Conservation (phyloP, 2,113 vertebrate genomes). For the Stegastes partitus region DNA sequence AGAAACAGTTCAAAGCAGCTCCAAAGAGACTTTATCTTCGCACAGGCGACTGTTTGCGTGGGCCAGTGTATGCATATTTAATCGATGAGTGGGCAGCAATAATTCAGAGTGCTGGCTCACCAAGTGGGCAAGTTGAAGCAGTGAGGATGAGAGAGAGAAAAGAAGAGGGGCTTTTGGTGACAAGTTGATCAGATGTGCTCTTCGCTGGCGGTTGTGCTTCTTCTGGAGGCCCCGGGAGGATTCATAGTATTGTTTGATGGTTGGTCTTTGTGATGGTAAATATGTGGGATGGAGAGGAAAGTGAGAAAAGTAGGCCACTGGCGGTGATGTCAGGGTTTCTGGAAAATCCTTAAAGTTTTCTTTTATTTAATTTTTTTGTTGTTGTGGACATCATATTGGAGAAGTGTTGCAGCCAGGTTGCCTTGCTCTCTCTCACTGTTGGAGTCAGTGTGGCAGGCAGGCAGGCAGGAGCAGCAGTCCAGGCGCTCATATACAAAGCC, state of each 20-base stretch:
- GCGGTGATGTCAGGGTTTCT: background rate
- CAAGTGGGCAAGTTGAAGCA: conserved; percentile 40
- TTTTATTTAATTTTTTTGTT: background rate
- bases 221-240: background rate
- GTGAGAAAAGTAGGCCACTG: background rate
- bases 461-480: too few relatives aligned
- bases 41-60: conserved; percentile 68
- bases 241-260: background rate
- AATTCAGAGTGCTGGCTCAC: conserved; percentile 48
- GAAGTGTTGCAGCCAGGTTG: background rate
- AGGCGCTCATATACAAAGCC: conserved; percentile 54
- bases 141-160: background rate
- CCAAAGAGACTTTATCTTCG: conserved; percentile 32
- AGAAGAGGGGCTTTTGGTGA: conserved; percentile 15
- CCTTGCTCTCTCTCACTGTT: background rate
- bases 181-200: conserved; percentile 32
- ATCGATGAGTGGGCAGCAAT: conserved; percentile 73
- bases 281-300: conserved; percentile 3
- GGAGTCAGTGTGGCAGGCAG: conserved; percentile 38
- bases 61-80: conserved; percentile 77
- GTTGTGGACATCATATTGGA: background rate
- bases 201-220: background rate
- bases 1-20: conserved; percentile 4
- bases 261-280: background rate
- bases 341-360: background rate